phyloP scores from a whole-genome alignment of 2,888 invertebrate genomes.

The Hermodice carunculata region DNA sequence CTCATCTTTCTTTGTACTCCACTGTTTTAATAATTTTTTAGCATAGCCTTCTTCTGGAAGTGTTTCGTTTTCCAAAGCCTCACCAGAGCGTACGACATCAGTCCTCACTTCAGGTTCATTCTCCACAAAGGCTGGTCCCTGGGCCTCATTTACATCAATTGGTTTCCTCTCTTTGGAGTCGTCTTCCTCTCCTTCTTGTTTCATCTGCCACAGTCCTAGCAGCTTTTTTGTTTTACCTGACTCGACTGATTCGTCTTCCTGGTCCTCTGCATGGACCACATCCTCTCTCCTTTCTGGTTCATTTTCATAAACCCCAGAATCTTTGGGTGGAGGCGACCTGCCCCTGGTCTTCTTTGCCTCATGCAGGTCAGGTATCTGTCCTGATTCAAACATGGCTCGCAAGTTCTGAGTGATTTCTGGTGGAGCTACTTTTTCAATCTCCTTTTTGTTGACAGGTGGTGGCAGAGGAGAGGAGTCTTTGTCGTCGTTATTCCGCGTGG shows the following conservation, averaged over 20 bases:
- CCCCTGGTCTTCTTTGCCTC: conserved; percentile 26
- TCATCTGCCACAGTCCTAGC: conserved; percentile 1
- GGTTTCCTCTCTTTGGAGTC: background rate
- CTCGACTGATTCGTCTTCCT: too few species aligned
- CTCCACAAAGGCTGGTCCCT: conserved; percentile 14
- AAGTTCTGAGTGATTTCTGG: conserved; percentile 42
- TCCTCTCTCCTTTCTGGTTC: conserved; percentile 31
- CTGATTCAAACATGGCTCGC: conserved; percentile 39
- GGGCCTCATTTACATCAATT: background rate
- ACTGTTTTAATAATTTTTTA: background rate
- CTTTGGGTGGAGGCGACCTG: conserved; percentile 7
- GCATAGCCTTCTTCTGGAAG: conserved; percentile 10
- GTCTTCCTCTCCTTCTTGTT: conserved; percentile 15
- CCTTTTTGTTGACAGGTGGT: conserved; percentile 34
- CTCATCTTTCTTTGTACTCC: background rate
- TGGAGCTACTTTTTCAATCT: conserved; percentile 41
- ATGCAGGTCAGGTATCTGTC: conserved; percentile 34
- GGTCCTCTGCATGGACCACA: conserved; percentile 18
- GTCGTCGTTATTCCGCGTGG: background rate
- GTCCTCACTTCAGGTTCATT: conserved; percentile 7
- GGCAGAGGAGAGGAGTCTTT: background rate
- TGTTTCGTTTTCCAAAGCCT: too few species aligned
- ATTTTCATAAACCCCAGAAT: conserved; percentile 39
- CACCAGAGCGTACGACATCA: conserved; percentile 22
- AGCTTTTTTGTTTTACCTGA: conserved; percentile 5